Percentiles rank a stretch among this genome's conserved stretches.
phyloP scores from a whole-genome alignment of 2,797 vertebrate genomes.

The Eidolon dupreanum region DNA sequence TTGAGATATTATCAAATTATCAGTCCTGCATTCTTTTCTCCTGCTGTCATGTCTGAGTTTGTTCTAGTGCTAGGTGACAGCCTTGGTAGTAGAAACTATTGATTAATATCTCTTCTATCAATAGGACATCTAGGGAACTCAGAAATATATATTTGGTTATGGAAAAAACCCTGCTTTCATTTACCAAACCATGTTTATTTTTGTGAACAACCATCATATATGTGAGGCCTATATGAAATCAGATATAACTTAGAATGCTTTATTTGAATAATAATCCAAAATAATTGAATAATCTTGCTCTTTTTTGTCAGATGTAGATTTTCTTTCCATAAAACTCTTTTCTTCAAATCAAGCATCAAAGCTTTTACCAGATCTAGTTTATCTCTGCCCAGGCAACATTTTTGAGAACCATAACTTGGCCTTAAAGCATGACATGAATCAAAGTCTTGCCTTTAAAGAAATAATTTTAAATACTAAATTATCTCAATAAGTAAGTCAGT shows the following conservation, averaged over 20 bases:
- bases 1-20: neutral
- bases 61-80: neutral
- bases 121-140: neutral
- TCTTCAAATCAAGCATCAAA: constrained; percentile 32
- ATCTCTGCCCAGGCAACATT: neutral
- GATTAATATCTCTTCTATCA: neutral
- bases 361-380: neutral
- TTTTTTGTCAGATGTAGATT: neutral
- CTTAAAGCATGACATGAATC: neutral
- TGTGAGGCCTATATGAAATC: neutral
- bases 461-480: constrained; percentile 2
- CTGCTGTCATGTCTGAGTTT: neutral
- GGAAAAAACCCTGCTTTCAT: neutral
- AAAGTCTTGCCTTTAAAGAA: neutral
- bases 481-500: constrained; percentile 18
- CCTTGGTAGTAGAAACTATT: neutral
- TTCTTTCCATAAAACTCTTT: constrained; percentile 31
- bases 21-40: neutral
- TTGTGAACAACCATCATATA: neutral
- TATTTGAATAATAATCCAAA: neutral
- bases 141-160: neutral
- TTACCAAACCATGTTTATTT: constrained; percentile 22
- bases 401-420: neutral
- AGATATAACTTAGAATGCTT: neutral
- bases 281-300: neutral